Base-by-base conservation (phyloP, 1,140 invertebrate species). In the Drosophila serrata region DNA sequence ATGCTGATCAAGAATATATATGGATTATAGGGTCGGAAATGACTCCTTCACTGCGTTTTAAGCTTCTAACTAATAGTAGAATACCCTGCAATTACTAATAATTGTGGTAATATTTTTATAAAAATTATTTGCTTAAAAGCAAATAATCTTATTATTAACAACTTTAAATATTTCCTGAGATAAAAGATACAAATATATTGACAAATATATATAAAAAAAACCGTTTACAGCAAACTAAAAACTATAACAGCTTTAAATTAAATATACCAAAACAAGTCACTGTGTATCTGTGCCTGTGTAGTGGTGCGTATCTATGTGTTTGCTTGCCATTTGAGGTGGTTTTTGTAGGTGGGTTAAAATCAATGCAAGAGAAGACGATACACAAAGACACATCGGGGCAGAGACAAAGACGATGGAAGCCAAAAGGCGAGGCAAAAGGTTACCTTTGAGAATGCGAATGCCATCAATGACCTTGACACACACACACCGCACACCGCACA, bases 391-490 rank as follows among this genome's bases (percentile, higher is more conserved):
- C 13, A n/a, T n/a, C 19, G 46, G 27, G 31, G 17, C 31, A 55
- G 37, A 35, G 51, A 35, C 31, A 55, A 35, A 35, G 51, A 39
- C 48, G 31, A 9, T 24, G 35, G n/a, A 62, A 62, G 51, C 60
- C 60, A 58, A 62, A 75, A 77, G 81, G 61, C 70, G 69, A 64
- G 76, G 76, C 59, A 68, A 84, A 84, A 85, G 81, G 82, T 76
- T 86, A 75, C 55, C 57, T 63, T 24, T 24, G 51, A 55, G 51
- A 55, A 55, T 55, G 51, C 63, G 78, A 86, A 87, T 87, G 82
- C 81, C 82, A 76, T 73, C 70, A 79, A 79, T 87, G 82, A 86
- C 82, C 82, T 86, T 86, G 82, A 86, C 82, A 86, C 75, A 86
- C n/a, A n/a, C 51, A 53, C 78, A 76, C 76, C 56, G 48, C 40